These are phyloP conservation scores for Aratinga solstitialis DNA, from an alignment of 2,797 vertebrate species.

Conservation along the genomic window DNA sequence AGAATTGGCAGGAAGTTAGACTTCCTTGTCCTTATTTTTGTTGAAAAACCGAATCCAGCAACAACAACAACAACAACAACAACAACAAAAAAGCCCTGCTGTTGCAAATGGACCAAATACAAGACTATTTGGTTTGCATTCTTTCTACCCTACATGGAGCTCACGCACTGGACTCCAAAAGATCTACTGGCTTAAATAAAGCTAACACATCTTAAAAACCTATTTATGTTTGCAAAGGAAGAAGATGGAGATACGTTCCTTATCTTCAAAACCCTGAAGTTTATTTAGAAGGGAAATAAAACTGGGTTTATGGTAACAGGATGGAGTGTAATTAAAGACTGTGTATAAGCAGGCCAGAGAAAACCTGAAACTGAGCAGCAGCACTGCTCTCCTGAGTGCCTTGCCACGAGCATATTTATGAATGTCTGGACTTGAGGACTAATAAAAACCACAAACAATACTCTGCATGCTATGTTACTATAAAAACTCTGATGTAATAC, in stretches of 20 bases:
- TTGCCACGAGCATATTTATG: background rate
- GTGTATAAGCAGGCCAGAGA: background rate
- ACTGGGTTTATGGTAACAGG: background rate
- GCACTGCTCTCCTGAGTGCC: background rate
- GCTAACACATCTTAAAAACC: background rate
- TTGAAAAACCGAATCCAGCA: background rate
- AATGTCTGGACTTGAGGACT: background rate
- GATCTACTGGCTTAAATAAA: background rate
- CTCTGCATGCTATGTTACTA: background rate
- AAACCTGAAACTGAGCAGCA: background rate
- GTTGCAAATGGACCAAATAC: background rate
- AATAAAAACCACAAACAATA: background rate
- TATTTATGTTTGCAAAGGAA: background rate
- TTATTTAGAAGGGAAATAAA: background rate
- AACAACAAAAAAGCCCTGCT: background rate
- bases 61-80: background rate
- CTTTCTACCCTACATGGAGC: background rate
- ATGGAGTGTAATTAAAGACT: background rate
- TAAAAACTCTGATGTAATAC: background rate
- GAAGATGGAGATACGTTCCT: background rate
- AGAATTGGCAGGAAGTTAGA: rapidly evolving
- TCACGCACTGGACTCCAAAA: background rate
- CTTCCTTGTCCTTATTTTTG: background rate
- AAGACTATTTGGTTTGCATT: background rate
- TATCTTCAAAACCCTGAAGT: background rate